phyloP scores from a whole-genome alignment of 37 sponge, comb jelly and placozoan genomes.

The Spongia lamella region DNA sequence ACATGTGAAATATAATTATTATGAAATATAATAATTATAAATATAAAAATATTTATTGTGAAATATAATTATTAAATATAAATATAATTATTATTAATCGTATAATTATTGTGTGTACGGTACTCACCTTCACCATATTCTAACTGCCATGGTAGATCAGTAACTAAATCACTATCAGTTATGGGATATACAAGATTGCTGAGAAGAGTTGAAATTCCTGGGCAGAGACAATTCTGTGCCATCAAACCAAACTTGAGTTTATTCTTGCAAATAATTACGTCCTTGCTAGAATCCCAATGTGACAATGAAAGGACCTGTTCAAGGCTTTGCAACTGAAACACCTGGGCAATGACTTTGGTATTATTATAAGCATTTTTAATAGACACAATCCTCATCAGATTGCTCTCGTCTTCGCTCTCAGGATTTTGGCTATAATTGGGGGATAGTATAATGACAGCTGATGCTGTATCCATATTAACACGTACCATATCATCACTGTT shows the following conservation, averaged over 20 bases:
- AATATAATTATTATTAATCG: too few species aligned
- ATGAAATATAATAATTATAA: too few species aligned
- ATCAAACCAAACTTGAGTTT: conserved; percentile 79
- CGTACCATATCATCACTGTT: conserved; percentile 46
- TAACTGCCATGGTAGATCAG: neutral
- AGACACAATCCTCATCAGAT: conserved; percentile 69
- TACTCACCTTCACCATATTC: too few species aligned
- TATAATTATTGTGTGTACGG: too few species aligned
- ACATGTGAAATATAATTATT: too few species aligned
- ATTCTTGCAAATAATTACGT: conserved; percentile 61
- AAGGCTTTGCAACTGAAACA: conserved; percentile 47
- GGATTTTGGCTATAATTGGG: conserved; percentile 45
- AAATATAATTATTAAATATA: too few species aligned
- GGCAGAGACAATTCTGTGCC: conserved; percentile 73
- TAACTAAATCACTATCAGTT: conserved; percentile 3
- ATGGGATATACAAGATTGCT: conserved; percentile 72
- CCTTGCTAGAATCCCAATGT: conserved; percentile 33
- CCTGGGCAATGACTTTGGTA: conserved; percentile 69
- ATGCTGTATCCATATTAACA: conserved; percentile 37
- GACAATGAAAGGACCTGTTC: conserved; percentile 26
- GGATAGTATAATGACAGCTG: conserved; percentile 64
- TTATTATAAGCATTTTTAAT: conserved; percentile 56
- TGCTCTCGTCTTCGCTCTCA: conserved; percentile 53
- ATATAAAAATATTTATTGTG: too few species aligned
- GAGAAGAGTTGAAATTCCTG: conserved; percentile 82